A percentile compares a stretch with the other conserved stretches of the same genome.
phyloP scores from a whole-genome alignment of 2,888 invertebrate species.

The Eupsilia transversa region DNA sequence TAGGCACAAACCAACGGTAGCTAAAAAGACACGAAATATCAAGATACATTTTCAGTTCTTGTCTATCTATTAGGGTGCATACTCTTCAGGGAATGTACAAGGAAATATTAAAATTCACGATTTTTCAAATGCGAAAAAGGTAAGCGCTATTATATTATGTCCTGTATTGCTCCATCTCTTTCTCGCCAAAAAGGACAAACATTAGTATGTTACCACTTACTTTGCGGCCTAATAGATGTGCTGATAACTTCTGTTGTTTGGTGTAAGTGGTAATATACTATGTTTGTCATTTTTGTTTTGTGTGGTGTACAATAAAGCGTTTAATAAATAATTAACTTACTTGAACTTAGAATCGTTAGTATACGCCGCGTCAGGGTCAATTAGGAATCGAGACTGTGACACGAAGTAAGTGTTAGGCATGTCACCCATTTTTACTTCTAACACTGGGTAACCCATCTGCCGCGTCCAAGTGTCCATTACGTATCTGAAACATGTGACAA shows the following conservation, averaged over 20 bases:
- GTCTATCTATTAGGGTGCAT: not conserved
- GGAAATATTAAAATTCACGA: not conserved
- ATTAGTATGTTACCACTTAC: no score
- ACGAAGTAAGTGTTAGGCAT: constrained; percentile 89
- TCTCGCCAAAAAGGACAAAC: no score
- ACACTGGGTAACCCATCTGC: constrained; percentile 96
- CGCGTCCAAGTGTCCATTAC: constrained; percentile 97
- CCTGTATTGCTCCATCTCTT: not conserved
- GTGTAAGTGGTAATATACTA: constrained; percentile 4
- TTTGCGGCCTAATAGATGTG: no score
- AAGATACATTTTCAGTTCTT: not conserved
- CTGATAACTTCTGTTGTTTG: no score
- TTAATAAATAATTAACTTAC: constrained; percentile 80
- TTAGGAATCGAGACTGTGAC: constrained; percentile 94
- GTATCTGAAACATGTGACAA: constrained; percentile 77
- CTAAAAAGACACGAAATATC: constrained; percentile 81
- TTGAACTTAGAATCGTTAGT: constrained; percentile 87
- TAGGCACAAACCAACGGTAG: constrained; percentile 96
- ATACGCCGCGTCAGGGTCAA: constrained; percentile 91
- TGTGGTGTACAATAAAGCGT: not conserved
- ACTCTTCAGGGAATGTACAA: not conserved
- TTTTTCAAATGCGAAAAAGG: not conserved
- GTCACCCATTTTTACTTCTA: constrained; percentile 90
- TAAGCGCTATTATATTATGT: not conserved
- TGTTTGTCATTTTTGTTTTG: no score